Base-by-base conservation (phyloP, 2,797 vertebrate genomes). In the Falco biarmicus region DNA sequence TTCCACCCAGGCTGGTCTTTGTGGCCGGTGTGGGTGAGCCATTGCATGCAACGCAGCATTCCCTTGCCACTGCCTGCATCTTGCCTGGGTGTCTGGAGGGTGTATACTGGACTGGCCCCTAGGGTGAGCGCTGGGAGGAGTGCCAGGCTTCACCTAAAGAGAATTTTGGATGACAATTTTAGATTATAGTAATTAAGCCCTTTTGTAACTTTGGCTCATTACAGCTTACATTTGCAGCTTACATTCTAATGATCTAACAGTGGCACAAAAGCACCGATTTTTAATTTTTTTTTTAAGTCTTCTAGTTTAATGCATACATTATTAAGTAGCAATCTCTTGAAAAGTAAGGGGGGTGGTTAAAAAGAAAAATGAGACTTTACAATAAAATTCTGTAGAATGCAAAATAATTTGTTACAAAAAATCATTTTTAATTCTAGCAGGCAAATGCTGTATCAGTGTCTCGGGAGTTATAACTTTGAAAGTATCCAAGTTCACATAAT, bases 41-140 rank as follows among this genome's bases (percentile, higher is more conserved):
- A 19, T 25, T 56, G 60, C 51, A 15, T 14, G 47, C 50, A 77
- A 60, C 0, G 1, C 9, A 16, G 14, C 4, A 0, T 54, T 63
- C 6, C 70, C 37, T 51, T 50, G 34, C 25, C 29, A 48, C 31
- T 9, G 4, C 60, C 32, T 31, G 10, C 29, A 5, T 50, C 68
- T 71, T 66, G 11, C 34, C 32, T 61, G 53, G 29, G 5, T 3
- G 20, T 61, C 32, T 76, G 59, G 26, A 57, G 54, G 45, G 31
- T 41, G 21, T 41, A 1, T 0, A 5, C 45, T 1, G 3, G 41
- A 50, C 25, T 45, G 47, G 28, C 8, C 34, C 43, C 24, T 6
- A 37, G 57, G 26, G 17, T 24, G 31, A 41, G 15, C 28, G 7
- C 3, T 78, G 31, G 19, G 24, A 60, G 51, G 31, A 79, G 53